phyloP scores from a whole-genome alignment of 1,140 invertebrate genomes.

The Lanistes nyassanus region DNA sequence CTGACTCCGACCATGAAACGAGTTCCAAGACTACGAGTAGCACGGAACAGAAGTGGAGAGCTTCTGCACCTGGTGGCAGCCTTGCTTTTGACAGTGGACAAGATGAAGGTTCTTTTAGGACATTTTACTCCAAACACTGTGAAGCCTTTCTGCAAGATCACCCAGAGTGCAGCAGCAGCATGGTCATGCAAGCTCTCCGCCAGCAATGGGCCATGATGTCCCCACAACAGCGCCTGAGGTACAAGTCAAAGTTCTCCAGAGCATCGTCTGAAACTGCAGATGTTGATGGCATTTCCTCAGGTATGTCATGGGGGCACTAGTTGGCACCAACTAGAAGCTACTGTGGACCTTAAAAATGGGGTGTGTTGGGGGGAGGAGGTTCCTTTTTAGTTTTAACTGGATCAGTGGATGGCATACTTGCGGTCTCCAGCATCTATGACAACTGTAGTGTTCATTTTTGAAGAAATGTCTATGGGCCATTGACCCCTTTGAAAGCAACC shows the following conservation, averaged over 20 bases:
- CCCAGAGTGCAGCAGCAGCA: constrained; percentile 57
- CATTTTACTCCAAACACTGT: constrained; percentile 61
- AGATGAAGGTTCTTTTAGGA: constrained; percentile 57
- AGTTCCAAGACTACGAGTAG: constrained; percentile 1
- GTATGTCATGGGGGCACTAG: constrained; percentile 12
- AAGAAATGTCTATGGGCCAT: too few relatives aligned
- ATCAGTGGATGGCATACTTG: too few relatives aligned
- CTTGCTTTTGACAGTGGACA: constrained; percentile 12
- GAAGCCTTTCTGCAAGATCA: constrained; percentile 58
- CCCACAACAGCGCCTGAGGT: constrained; percentile 35
- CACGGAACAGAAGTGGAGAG: constrained; percentile 13
- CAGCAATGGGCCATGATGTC: constrained; percentile 63
- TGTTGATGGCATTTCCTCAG: constrained; percentile 7
- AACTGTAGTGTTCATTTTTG: too few relatives aligned
- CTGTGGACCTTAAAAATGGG: too few relatives aligned
- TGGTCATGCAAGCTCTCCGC: constrained; percentile 55
- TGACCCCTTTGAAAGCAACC: too few relatives aligned
- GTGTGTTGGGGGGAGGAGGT: too few relatives aligned
- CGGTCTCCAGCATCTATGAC: too few relatives aligned
- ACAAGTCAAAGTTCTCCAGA: constrained; percentile 22
- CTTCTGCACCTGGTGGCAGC: neutral
- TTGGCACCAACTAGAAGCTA: too few relatives aligned
- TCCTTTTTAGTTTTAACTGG: too few relatives aligned
- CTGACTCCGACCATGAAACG: constrained; percentile 18
- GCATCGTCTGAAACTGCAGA: constrained; percentile 11